Base-by-base conservation (phyloP, 2,888 invertebrate species). In the Uropetala carovei region DNA sequence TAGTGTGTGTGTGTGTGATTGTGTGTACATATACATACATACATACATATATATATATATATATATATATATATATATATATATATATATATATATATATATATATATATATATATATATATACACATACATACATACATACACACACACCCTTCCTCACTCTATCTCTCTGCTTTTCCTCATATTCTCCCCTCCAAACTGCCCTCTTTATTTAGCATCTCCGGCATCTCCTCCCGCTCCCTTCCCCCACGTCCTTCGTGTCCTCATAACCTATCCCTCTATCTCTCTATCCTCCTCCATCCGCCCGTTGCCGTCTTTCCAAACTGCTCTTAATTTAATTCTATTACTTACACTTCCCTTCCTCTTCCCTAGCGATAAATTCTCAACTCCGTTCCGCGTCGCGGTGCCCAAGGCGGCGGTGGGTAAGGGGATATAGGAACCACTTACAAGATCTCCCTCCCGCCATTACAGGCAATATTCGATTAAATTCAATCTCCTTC, bases 331-430 rank as follows among this genome's bases (percentile, higher is more conserved):
- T 60, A 60, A 86, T 86, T 60, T 86, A 60, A 86, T 86, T 86
- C 86, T 30, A 86, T 86, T 86, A 86, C 86, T 27, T 57, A 83
- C 83, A 57, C 83, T 83, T 60, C 86, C 60, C 18, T 30, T 86
- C 60, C 60, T 86, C 60, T 59, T 60, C 16, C 86, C 83, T 16
- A 57, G 43, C 86, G 86, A 86, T 86, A 64, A 86, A 64, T 60
- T 60, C 86, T 86, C 22, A 86, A 86, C 86, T 86, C 60, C 60
- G 57, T 83, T 83, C n/a, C 56, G 16, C 57, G 13, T 56, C 83
- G 16, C 56, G 11, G 82, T 82, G 30, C 82, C 30, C 27, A 82
- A 43, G 82, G 82, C 30, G 82, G 82, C 30, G 82, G 56, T 3
- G 11, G 13, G 83, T 57, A 83, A 56, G 83, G 57, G 57, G 83